phyloP scores from a whole-genome alignment of 1,140 invertebrate genomes.

The Eulimnadia texana region DNA sequence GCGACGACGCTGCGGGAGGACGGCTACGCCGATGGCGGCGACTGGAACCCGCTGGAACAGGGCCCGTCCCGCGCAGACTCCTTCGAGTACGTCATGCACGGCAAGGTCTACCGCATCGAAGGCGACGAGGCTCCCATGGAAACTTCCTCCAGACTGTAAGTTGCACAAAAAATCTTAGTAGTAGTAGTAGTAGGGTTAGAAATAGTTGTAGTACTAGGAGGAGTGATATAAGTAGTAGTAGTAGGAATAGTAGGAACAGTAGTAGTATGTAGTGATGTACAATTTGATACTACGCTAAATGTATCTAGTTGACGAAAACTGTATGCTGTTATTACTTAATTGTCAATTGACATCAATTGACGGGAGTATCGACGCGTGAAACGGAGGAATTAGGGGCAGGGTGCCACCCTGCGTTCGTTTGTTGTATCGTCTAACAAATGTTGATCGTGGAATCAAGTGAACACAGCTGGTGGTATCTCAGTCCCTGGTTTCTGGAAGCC shows the following conservation, averaged over 20 bases:
- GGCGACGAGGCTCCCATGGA: constrained; percentile 87
- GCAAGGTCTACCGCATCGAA: constrained; percentile 97
- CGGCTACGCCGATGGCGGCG: constrained; percentile 85
- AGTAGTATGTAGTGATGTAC: not conserved
- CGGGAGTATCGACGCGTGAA: not conserved
- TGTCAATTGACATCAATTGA: not conserved
- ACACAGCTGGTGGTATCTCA: constrained; percentile 99
- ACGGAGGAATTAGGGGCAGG: constrained; percentile 39
- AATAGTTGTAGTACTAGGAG: too few species aligned
- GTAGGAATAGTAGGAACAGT: too few species aligned
- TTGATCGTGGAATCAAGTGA: too few species aligned
- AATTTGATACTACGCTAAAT: not conserved
- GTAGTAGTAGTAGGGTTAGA: not conserved
- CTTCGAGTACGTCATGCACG: constrained; percentile 99
- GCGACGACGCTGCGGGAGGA: constrained; percentile 91
- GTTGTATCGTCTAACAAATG: too few species aligned
- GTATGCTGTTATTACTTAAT: too few species aligned
- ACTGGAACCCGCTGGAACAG: constrained; percentile 73
- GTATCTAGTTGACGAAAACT: not conserved
- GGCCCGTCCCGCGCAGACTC: constrained; percentile 78
- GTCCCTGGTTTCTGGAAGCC: constrained; percentile 35
- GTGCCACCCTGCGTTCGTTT: constrained; percentile 90
- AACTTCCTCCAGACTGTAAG: constrained; percentile 65
- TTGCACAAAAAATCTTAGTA: not conserved
- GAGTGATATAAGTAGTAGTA: too few species aligned